Base-by-base conservation (phyloP, 2,888 invertebrate genomes). In the Sesamia inferens region DNA sequence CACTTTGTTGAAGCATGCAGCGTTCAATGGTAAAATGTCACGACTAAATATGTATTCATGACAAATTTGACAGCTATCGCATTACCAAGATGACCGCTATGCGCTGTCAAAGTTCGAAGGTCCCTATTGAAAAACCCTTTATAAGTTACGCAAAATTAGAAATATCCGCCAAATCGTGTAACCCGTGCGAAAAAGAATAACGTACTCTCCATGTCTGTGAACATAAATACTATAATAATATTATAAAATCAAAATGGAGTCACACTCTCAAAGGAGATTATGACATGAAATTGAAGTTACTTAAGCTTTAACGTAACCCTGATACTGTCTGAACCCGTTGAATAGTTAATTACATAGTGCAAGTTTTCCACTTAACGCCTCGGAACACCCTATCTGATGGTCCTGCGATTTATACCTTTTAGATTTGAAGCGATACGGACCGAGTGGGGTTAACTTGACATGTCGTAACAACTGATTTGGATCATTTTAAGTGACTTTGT, bases 301-400 rank as follows among this genome's bases (percentile, higher is more conserved):
- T 63, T 68, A 87, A 86, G 81, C 84, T 84, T 85, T 83, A 88
- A 88, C 87, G 85, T 89, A 90, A 92, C 59, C 70, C 79, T 71
- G 72, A 82, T 82, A 74, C 48, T 82, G 74, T 71, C 78, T 76
- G 64, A 90, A 92, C 90, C 89, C 85, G 91, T 88, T 94, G 93
- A 94, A 95, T 94, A 93, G 93, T 94, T 94, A 94, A 95, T 94
- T 93, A 92, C 90, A 91, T 88, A 88, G 90, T 92, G 89, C 92
- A 93, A 93, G 92, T 94, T 94, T 93, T 92, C 92, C 93, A 93
- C 93, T 95, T 94, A 93, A 90, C 93, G 91, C 93, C 92, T 88
- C 89, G 85, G 83, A 90, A 86, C 86, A 87, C 86, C 71, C 90
- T 93, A 93, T 93, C 93, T 88, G 93, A 92, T 93, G 89, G 87